Percentiles rank a stretch among this genome's conserved stretches.
phyloP scores from a whole-genome alignment of 92 coral and sea anemone genomes.

The Heteractis magnifica region DNA sequence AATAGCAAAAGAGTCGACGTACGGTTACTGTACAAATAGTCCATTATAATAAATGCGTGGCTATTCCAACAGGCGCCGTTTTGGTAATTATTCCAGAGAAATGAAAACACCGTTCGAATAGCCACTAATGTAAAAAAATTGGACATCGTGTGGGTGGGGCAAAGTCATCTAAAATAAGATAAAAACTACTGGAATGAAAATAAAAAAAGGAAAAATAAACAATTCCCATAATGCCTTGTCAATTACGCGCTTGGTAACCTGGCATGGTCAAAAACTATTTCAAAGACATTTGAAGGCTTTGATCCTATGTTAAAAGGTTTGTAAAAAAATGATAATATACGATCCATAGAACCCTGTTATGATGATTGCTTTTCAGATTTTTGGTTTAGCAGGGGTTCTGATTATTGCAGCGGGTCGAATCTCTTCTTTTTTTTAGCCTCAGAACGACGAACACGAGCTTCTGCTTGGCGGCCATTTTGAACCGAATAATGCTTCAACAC shows the following conservation, averaged over 20 bases:
- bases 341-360: neutral
- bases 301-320: neutral
- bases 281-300: neutral
- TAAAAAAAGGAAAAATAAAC: neutral
- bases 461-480: constrained; percentile 21
- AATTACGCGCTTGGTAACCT: constrained; percentile 20
- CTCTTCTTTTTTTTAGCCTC: constrained; percentile 8
- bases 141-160: too few relatives aligned
- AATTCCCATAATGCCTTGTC: constrained; percentile 18
- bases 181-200: neutral
- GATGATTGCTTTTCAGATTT: neutral
- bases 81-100: too few relatives aligned
- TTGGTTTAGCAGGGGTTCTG: neutral
- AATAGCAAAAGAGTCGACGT: too few relatives aligned
- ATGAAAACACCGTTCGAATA: too few relatives aligned
- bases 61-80: too few relatives aligned
- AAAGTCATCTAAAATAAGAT: too few relatives aligned
- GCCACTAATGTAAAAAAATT: too few relatives aligned
- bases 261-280: neutral
- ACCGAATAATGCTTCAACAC: neutral
- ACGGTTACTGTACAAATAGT: too few relatives aligned
- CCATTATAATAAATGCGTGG: too few relatives aligned
- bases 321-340: neutral
- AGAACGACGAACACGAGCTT: neutral
- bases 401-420: neutral